A percentile compares a stretch with the other conserved stretches of the same genome.
Conservation (phyloP, 37 sponge, comb jelly and placozoan genomes). For the Diacarnus erythraeanus region DNA sequence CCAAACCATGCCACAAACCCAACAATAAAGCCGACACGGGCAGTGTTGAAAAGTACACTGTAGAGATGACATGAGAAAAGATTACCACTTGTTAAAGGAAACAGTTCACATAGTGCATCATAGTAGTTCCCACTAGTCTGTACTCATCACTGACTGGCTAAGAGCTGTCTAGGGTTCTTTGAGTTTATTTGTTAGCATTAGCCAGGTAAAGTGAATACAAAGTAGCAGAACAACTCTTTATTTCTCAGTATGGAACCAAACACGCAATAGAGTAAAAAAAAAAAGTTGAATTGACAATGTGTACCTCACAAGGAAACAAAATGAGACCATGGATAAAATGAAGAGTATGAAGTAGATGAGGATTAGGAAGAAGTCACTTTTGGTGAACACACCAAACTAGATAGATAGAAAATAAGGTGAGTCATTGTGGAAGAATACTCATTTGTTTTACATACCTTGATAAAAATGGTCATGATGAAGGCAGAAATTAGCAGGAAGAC, state of each 20-base stretch:
- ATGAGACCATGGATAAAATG: conserved; percentile 56
- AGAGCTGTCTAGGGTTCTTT: no score
- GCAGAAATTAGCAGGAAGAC: conserved; percentile 78
- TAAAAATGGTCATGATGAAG: conserved; percentile 53
- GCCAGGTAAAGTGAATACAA: no score
- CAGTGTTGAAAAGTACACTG: conserved; percentile 85
- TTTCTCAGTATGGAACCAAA: no score
- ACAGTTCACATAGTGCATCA: neutral
- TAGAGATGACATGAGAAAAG: neutral
- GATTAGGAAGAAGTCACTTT: conserved; percentile 54
- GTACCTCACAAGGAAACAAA: conserved; percentile 71
- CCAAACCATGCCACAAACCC: conserved; percentile 76
- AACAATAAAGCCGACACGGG: conserved; percentile 67
- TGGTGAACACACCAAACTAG: conserved; percentile 22
- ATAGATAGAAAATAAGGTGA: no score
- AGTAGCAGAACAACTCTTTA: no score
- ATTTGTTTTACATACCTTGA: conserved; percentile 55
- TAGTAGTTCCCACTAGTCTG: neutral
- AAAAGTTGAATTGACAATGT: neutral
- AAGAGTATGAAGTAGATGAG: conserved; percentile 57
- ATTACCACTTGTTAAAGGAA: neutral
- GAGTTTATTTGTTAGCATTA: no score
- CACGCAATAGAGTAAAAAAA: no score
- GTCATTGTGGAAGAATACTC: no score
- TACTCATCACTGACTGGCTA: no score